These are phyloP conservation scores for Peucedramus taeniatus DNA, from an alignment of 2,113 vertebrate species.

Conservation along the genomic window DNA sequence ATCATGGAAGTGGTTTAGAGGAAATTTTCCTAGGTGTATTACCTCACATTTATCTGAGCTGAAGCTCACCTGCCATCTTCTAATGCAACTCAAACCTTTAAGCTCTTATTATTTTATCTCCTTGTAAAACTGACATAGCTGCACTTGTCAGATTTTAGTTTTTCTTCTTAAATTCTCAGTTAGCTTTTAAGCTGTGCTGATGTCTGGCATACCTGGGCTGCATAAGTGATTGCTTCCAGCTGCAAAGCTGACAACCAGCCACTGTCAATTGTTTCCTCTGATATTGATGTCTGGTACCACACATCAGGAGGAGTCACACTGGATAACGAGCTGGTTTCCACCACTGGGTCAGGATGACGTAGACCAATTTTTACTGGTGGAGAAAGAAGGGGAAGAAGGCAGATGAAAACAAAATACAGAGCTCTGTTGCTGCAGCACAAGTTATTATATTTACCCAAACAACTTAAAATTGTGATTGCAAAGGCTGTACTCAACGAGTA, in stretches of 20 bases:
- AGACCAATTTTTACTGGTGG: constrained; percentile 88
- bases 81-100: not conserved
- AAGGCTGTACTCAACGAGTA: not conserved
- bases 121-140: not conserved
- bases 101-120: not conserved
- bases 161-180: not conserved
- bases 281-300: constrained; percentile 93
- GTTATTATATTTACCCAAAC: not conserved
- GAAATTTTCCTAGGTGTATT: not conserved
- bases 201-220: constrained; percentile 82
- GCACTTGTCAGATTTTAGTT: not conserved
- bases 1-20: not conserved
- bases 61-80: not conserved
- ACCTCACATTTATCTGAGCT: not conserved
- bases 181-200: not conserved
- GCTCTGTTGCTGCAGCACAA: not conserved
- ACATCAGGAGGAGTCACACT: constrained; percentile 95
- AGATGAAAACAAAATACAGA: not conserved
- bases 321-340: constrained; percentile 96
- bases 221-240: constrained; percentile 95
- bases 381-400: not conserved
- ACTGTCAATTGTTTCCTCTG: constrained; percentile 92
- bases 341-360: constrained; percentile 94
- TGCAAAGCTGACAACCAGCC: constrained; percentile 96
- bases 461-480: not conserved